Evolutionary conservation across 2,797 vertebrate species (phyloP).

Genomic region (Pantherophis alleghaniensis): DNA sequence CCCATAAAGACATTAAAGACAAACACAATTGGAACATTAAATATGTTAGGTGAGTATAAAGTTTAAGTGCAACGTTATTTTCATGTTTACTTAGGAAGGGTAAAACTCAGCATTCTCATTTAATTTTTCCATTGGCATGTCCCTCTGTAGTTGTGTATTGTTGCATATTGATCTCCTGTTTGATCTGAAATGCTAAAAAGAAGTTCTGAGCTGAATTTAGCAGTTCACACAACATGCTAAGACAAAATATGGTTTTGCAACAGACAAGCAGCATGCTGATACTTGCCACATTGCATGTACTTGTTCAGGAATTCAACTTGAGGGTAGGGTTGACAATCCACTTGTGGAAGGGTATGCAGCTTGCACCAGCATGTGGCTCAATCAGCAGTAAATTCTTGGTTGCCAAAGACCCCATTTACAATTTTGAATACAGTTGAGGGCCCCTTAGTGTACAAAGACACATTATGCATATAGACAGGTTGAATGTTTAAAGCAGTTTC

Average conservation of each 20-base stretch:
- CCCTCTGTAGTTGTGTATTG: not conserved
- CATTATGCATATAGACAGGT: not conserved
- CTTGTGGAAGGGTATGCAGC: not conserved
- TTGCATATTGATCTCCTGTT: not conserved
- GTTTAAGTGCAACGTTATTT: not conserved
- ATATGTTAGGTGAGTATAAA: constrained; percentile 91
- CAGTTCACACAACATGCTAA: not conserved
- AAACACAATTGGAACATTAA: constrained; percentile 96
- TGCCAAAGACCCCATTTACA: not conserved
- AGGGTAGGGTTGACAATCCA: not conserved
- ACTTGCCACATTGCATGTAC: not conserved
- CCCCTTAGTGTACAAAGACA: not conserved
- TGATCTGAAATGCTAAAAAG: not conserved
- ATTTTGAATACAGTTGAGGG: not conserved
- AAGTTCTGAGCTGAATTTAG: not conserved
- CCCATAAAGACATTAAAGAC: constrained; percentile 99
- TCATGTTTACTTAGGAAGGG: not conserved
- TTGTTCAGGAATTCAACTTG: not conserved
- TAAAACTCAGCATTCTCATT: not conserved
- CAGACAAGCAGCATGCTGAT: not conserved
- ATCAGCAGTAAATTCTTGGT: not conserved
- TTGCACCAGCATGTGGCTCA: not conserved
- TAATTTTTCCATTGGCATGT: not conserved
- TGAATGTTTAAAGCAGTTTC: not conserved
- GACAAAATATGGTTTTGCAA: not conserved